Evolutionary conservation across 2,888 invertebrate genomes (phyloP), one percentile per base, ranked within the genome.

Genomic region (Junonia oenone): DNA sequence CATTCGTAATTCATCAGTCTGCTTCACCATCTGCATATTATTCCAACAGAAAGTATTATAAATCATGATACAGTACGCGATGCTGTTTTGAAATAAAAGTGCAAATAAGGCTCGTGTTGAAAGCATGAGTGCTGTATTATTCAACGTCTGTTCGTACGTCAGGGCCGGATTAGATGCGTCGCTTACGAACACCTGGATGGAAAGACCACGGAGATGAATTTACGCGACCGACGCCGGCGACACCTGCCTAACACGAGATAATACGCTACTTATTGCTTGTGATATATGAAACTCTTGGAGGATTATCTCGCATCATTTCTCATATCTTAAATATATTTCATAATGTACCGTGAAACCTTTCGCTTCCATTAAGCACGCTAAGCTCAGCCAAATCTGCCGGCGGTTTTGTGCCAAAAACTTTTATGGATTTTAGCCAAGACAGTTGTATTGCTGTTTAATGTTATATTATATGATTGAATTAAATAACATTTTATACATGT

Each of bases 341-440:
- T 53, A 53, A 53, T 53, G 47, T 53, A 53, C 53, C 38, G 9
- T 17, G 46, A 53, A 47, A 40, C 38, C 38, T 40, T 40, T 40
- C 17, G 47, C 29, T 38, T 59, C 56, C 55, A 59, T 59, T 56
- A 59, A 55, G 59, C 52, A 50, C 47, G 45, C 56, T 56, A 46
- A 58, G 43, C 55, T 33, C 55, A 56, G 59, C 59, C 59, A 59
- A 59, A 56, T 59, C 47, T 56, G 56, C 56, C 46, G 38, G 31
- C 49, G 59, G 15, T 56, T 56, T 55, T 59, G 61, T 62, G 61
- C 61, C 61, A 62, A 62, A 56, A 61, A 51, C 54, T 55, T 61
- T 62, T 62, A 55, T 57, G 61, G 59, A 59, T 59, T 51, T 53
- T 43, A 43, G 62, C 59, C 62, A 59, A 56, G 56, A 54, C 43